These are phyloP conservation scores for Acanthopagrus latus DNA, from an alignment of 2,797 vertebrate species.

Conservation along the genomic window DNA sequence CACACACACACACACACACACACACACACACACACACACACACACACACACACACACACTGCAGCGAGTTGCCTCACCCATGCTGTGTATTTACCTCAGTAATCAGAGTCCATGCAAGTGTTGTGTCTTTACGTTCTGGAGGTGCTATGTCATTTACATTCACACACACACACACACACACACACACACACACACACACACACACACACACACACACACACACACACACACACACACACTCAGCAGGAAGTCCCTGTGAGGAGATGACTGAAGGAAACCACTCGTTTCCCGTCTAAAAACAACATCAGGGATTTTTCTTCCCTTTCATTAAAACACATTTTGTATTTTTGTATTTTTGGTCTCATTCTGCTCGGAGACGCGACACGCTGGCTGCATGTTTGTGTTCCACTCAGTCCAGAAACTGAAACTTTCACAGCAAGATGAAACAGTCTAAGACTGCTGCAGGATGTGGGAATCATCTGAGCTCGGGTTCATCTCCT, in stretches of 20 bases:
- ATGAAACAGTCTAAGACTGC: too few species aligned
- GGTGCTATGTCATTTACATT: conserved; percentile 80
- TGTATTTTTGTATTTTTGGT: neutral
- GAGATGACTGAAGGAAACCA: conserved; percentile 43
- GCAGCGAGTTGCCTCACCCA: conserved; percentile 78
- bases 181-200: conserved; percentile 17
- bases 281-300: conserved; percentile 25
- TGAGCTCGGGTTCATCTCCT: too few species aligned
- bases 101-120: conserved; percentile 85
- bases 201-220: conserved; percentile 9
- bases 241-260: conserved; percentile 46
- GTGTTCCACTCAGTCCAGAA: too few species aligned
- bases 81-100: conserved; percentile 85
- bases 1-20: conserved; percentile 42
- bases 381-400: neutral
- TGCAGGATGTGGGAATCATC: too few species aligned
- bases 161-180: conserved; percentile 34
- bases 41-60: conserved; percentile 42
- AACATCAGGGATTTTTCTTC: conserved; percentile 12
- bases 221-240: conserved; percentile 9
- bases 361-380: too few species aligned
- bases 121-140: conserved; percentile 81
- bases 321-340: neutral
- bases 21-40: conserved; percentile 39
- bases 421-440: too few species aligned